Evolutionary conservation across 2,797 vertebrate genomes (phyloP), one percentile per base, ranked within the genome.

Genomic region (Parauchenoglanis ngamensis): DNA sequence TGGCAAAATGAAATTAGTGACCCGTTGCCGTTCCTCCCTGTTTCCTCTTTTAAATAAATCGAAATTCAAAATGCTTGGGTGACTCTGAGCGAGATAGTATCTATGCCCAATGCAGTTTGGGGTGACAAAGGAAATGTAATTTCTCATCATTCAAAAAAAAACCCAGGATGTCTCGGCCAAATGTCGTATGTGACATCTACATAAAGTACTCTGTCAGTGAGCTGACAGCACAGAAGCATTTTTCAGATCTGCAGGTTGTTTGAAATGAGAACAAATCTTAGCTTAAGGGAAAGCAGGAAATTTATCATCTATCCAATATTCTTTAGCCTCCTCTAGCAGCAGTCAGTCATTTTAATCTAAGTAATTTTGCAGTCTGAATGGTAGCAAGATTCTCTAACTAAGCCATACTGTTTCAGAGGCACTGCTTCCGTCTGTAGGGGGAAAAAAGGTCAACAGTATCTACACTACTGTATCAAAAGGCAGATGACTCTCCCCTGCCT

Each of bases 1-100:
- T 91, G 92, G 92, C 94, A 92, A 95, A 96, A 96, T 96, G 93
- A 96, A 96, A 96, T 96, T 96, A 96, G 95, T 94, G 95, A 95
- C 93, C 95, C 92, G 89, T 93, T 94, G 93, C 96, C 95, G 95
- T 94, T 92, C 94, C 93, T 92, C 94, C 93, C 94, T 91, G 95
- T 95, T 96, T 94, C 90, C 94, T 93, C 92, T 91, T 95, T 95
- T 94, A 94, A 95, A 95, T 95, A 94, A 95, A 96, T 94, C 92
- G 91, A 95, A 94, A 95, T 94, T 90, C 90, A 87, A 92, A 95
- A 93, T 91, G 89, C 92, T 92, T 88, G 31, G 90, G 89, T 92
- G 94, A 92, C 90, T 82, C 84, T 54, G 90, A 91, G 90, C 81
- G 90, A 94, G 93, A 94, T 91, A 87, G 79, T 85, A 90, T 93